phyloP scores from a whole-genome alignment of 1,140 invertebrate genomes.

The Meloidogyne hapla region DNA sequence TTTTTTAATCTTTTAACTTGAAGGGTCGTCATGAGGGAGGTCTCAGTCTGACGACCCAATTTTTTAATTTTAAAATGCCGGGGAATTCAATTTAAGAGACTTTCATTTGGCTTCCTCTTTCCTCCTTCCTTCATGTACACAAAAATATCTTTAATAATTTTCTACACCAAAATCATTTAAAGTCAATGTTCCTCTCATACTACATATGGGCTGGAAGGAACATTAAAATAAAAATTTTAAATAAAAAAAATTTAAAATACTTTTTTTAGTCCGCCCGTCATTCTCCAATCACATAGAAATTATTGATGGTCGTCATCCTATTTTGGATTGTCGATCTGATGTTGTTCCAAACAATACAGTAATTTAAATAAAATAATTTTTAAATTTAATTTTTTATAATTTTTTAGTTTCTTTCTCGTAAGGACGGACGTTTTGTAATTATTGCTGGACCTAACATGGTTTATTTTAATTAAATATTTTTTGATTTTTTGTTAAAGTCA shows the following conservation, averaged over 20 bases:
- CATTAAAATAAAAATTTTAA: too few relatives aligned
- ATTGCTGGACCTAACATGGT: slow-evolving; percentile 56
- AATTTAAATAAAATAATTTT: not conserved
- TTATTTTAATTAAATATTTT: not conserved
- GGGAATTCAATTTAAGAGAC: too few relatives aligned
- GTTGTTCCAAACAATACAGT: slow-evolving; percentile 50
- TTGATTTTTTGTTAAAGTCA: slow-evolving; percentile 69
- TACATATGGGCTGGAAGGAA: too few relatives aligned
- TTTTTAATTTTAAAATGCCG: too few relatives aligned
- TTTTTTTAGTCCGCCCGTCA: slow-evolving; percentile 42
- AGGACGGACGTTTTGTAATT: slow-evolving; percentile 40
- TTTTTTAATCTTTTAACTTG: not conserved
- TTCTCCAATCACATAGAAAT: slow-evolving; percentile 41
- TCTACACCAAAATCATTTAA: too few relatives aligned
- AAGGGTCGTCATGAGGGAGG: too few relatives aligned
- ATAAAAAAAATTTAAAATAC: too few relatives aligned
- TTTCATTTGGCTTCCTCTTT: too few relatives aligned
- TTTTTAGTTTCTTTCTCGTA: not conserved
- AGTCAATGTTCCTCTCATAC: too few relatives aligned
- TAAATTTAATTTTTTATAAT: not conserved
- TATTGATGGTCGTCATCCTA: slow-evolving; percentile 40
- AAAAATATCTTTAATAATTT: too few relatives aligned
- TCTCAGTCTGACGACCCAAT: too few relatives aligned
- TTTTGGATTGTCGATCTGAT: slow-evolving; percentile 30
- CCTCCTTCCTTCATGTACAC: too few relatives aligned